These are phyloP conservation scores for Echiichthys vipera DNA, from an alignment of 2,797 vertebrate genomes.

Conservation along the genomic window DNA sequence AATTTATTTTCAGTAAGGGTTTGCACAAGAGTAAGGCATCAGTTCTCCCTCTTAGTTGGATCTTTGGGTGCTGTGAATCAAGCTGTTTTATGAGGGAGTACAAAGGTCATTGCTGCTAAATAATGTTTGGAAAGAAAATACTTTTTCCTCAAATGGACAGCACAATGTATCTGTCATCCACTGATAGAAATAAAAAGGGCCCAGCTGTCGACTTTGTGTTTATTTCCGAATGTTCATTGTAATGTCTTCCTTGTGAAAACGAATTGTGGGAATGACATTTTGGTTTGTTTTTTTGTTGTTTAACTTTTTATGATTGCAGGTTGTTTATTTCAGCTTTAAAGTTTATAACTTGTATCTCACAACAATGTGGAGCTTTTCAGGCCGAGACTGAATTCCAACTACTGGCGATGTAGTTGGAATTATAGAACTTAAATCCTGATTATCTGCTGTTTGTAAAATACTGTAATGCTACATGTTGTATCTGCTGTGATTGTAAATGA, in stretches of 20 bases:
- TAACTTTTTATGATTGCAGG: too few relatives aligned
- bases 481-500: not conserved
- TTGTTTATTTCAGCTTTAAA: too few relatives aligned
- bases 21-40: too few relatives aligned
- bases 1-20: not conserved
- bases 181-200: conserved; percentile 63
- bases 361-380: not conserved
- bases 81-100: not conserved
- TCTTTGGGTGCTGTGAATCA: not conserved
- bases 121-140: not conserved
- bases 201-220: conserved; percentile 35
- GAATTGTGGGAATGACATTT: not conserved
- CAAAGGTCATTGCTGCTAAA: not conserved
- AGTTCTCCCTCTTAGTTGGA: not conserved
- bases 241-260: not conserved
- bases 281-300: too few relatives aligned
- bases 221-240: not conserved
- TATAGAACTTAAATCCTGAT: not conserved
- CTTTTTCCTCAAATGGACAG: not conserved
- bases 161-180: conserved; percentile 23
- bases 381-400: too few relatives aligned
- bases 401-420: not conserved
- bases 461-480: not conserved
- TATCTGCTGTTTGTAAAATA: not conserved
- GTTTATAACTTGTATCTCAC: not conserved